A percentile compares a stretch with the other conserved stretches of the same genome.
phyloP scores from a whole-genome alignment of 2,888 invertebrate species.

The Mechanitis messenoides region DNA sequence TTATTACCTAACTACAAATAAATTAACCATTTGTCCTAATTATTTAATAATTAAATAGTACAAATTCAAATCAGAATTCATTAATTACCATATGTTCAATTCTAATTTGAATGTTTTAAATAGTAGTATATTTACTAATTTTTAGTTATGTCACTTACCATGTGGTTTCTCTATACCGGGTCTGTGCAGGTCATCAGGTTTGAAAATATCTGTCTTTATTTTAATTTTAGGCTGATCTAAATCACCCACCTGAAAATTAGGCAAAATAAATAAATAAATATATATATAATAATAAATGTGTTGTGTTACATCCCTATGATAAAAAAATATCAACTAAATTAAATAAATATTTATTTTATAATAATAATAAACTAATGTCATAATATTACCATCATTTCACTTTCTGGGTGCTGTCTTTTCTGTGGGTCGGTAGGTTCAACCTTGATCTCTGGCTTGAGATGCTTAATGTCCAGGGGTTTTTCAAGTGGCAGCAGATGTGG shows the following conservation, averaged over 20 bases:
- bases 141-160: conserved; percentile 37
- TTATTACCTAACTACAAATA: too few species aligned
- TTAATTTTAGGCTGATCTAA: conserved; percentile 72
- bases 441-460: conserved; percentile 68
- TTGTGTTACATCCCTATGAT: too few species aligned
- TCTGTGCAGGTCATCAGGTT: conserved; percentile 64
- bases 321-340: too few species aligned
- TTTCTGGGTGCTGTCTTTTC: conserved; percentile 63
- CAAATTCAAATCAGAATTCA: too few species aligned
- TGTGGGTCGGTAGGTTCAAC: conserved; percentile 64
- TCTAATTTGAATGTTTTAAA: too few species aligned
- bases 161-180: conserved; percentile 52
- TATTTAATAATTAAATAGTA: too few species aligned
- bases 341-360: too few species aligned
- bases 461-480: conserved; percentile 63
- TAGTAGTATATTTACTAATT: too few species aligned
- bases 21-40: too few species aligned
- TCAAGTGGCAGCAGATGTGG: conserved; percentile 64
- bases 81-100: too few species aligned
- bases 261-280: neutral
- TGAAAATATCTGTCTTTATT: conserved; percentile 73
- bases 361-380: too few species aligned
- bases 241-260: conserved; percentile 52
- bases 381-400: conserved; percentile 57
- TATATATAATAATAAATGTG: neutral